A percentile compares a stretch with the other conserved stretches of the same genome.
Evolutionary conservation across 2,113 vertebrate genomes (phyloP).

Genomic region (Gadus chalcogrammus): DNA sequence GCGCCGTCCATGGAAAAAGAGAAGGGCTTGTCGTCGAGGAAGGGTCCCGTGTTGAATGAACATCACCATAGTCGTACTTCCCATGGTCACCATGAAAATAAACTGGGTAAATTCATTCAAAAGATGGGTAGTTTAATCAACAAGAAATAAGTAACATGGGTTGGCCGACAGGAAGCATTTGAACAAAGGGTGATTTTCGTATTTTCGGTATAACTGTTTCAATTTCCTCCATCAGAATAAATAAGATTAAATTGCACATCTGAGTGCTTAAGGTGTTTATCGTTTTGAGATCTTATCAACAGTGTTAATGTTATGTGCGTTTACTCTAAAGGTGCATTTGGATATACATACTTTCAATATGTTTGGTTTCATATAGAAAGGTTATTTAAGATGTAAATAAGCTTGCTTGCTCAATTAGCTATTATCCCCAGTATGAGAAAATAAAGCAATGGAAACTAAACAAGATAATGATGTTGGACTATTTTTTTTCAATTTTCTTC

Average conservation of each 20-base stretch:
- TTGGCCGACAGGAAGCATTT: background rate
- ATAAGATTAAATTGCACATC: background rate
- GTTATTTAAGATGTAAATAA: too few relatives aligned
- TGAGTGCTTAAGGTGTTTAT: background rate
- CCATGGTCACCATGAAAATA: conserved; percentile 81
- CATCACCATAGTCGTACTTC: conserved; percentile 46
- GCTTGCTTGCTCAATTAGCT: too few relatives aligned
- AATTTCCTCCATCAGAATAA: background rate
- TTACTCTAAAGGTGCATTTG: background rate
- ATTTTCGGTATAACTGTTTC: background rate
- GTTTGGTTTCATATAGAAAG: background rate
- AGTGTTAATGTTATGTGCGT: conserved; percentile 3
- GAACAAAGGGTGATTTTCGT: background rate
- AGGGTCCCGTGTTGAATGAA: conserved; percentile 56
- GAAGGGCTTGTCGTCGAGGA: conserved; percentile 45
- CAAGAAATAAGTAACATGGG: conserved; percentile 78
- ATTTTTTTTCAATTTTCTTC: too few relatives aligned
- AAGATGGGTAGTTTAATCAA: conserved; percentile 81
- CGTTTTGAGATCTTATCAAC: background rate
- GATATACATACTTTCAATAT: conserved; percentile 1
- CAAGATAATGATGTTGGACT: too few relatives aligned
- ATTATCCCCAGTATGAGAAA: too few relatives aligned
- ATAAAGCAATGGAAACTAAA: too few relatives aligned
- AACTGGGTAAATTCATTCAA: conserved; percentile 86
- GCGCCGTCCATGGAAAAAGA: conserved; percentile 65